Evolutionary conservation across 2,797 vertebrate genomes (phyloP).

Genomic region (Acrocephalus scirpaceus): DNA sequence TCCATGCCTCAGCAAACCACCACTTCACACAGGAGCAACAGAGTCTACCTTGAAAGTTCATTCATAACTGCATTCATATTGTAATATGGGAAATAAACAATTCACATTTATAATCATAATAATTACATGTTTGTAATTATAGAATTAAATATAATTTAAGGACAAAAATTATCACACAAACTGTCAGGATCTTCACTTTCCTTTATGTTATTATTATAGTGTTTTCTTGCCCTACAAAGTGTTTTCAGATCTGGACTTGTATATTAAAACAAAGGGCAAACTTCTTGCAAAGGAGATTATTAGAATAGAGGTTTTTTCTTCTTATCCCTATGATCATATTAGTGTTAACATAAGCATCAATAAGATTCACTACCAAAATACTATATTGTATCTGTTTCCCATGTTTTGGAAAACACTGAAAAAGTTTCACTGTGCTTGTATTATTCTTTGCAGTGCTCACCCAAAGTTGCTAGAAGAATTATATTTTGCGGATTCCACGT

Average conservation of each 20-base stretch:
- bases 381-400: background rate
- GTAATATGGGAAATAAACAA: background rate
- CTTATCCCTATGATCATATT: background rate
- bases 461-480: background rate
- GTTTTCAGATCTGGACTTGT: background rate
- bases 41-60: background rate
- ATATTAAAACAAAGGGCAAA: background rate
- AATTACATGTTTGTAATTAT: background rate
- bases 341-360: background rate
- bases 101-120: background rate
- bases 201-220: background rate
- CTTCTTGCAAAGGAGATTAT: background rate
- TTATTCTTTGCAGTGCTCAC: background rate
- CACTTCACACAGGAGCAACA: background rate
- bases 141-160: background rate
- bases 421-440: background rate
- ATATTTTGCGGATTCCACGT: background rate
- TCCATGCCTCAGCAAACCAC: background rate
- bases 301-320: background rate
- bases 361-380: background rate
- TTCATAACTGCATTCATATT: background rate
- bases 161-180: background rate
- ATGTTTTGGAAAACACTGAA: background rate
- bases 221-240: background rate
- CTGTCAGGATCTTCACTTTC: background rate